phyloP scores from a whole-genome alignment of 2,113 vertebrate genomes.

The Antechinus stuartii region DNA sequence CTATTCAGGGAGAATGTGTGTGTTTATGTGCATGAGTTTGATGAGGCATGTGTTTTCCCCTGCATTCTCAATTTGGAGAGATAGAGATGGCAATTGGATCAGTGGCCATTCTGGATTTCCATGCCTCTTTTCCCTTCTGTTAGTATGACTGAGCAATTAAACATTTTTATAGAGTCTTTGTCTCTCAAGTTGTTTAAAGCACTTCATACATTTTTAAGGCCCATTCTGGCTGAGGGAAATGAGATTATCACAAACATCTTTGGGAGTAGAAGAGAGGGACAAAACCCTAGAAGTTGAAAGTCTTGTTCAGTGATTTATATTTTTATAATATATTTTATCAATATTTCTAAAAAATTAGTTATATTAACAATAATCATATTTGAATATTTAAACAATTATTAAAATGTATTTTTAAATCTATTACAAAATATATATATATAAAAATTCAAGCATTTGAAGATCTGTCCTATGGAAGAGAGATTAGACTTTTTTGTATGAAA shows the following conservation, averaged over 20 bases:
- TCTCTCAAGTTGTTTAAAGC: background rate
- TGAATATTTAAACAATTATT: background rate
- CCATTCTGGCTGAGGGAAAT: background rate
- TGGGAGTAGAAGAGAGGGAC: rapidly evolving
- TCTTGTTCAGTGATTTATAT: background rate
- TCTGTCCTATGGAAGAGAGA: background rate
- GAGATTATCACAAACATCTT: background rate
- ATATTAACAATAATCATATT: background rate
- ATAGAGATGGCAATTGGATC: background rate
- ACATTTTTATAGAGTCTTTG: background rate
- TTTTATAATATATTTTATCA: background rate
- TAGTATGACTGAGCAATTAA: background rate
- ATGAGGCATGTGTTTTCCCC: background rate
- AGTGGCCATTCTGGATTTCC: background rate
- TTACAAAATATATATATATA: background rate
- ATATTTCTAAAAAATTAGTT: background rate
- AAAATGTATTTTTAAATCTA: background rate
- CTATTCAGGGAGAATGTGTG: background rate
- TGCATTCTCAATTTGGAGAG: background rate
- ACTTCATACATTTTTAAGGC: background rate
- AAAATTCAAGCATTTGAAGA: background rate
- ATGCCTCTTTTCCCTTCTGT: background rate
- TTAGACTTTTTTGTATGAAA: background rate
- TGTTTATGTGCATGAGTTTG: background rate
- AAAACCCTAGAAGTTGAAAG: background rate